A percentile compares a stretch with the other conserved stretches of the same genome.
phyloP scores from a whole-genome alignment of 2,113 vertebrate species.

The Gambusia holbrooki region DNA sequence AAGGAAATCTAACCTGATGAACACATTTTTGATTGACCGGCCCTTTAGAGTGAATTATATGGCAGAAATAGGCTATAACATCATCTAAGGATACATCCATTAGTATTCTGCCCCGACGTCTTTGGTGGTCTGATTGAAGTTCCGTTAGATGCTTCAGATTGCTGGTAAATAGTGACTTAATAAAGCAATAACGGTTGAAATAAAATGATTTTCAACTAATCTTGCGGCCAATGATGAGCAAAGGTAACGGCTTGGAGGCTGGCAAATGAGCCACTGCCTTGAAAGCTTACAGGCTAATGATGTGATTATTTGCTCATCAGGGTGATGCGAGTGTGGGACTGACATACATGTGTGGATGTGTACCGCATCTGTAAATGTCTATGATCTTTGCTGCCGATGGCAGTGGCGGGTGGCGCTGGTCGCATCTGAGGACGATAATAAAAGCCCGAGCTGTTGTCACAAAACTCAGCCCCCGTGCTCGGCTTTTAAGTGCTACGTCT shows the following conservation, averaged over 20 bases:
- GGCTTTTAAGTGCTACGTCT: conserved; percentile 75
- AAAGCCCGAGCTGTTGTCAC: conserved; percentile 71
- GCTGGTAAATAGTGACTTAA: conserved; percentile 65
- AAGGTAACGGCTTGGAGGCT: conserved; percentile 68
- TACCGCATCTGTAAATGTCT: conserved; percentile 16
- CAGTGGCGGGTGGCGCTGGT: conserved; percentile 38
- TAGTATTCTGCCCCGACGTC: conserved; percentile 36
- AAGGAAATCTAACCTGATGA: conserved; percentile 10
- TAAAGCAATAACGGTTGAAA: conserved; percentile 65
- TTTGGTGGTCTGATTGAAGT: conserved; percentile 22
- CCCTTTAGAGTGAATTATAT: background rate
- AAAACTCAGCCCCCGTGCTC: conserved; percentile 56
- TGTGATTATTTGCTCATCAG: conserved; percentile 79
- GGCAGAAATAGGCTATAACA: background rate
- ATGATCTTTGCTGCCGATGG: conserved; percentile 24
- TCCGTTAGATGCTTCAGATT: conserved; percentile 49
- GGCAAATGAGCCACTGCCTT: conserved; percentile 66
- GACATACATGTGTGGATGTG: conserved; percentile 29
- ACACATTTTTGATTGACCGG: background rate
- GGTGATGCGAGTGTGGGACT: conserved; percentile 31
- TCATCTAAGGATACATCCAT: conserved; percentile 31
- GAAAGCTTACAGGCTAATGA: conserved; percentile 65
- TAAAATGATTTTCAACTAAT: conserved; percentile 75
- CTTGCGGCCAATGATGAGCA: conserved; percentile 71
- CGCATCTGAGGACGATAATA: conserved; percentile 71